These are phyloP conservation scores for Pseudomyrmex flavicornis DNA, from an alignment of 1,140 invertebrate genomes.

Conservation along the genomic window DNA sequence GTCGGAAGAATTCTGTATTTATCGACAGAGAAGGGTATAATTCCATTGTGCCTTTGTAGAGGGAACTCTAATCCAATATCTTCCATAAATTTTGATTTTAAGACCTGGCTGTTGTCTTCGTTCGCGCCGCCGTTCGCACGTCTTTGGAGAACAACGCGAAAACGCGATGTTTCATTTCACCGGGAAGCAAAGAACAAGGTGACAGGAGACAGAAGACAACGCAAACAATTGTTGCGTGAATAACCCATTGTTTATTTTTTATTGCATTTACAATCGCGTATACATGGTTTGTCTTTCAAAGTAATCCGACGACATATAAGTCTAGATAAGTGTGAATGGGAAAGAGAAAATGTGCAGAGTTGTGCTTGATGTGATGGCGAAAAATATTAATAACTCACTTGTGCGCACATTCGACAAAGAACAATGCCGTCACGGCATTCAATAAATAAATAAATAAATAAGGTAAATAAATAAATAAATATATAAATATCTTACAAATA, in stretches of 20 bases:
- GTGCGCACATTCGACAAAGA: not conserved
- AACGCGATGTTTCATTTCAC: too few species aligned
- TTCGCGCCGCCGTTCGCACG: not conserved
- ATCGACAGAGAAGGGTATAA: constrained; percentile 35
- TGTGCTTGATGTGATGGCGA: not conserved
- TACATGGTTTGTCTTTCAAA: constrained; percentile 24
- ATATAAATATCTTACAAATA: constrained; percentile 30
- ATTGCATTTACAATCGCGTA: constrained; percentile 45
- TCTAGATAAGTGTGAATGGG: not conserved
- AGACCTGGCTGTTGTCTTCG: not conserved
- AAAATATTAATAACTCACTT: not conserved
- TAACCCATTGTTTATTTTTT: constrained; percentile 47
- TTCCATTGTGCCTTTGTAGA: constrained; percentile 22
- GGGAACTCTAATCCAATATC: constrained; percentile 39
- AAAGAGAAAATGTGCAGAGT: constrained; percentile 1
- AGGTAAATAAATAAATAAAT: constrained; percentile 27
- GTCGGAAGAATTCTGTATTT: constrained; percentile 15
- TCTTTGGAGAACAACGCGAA: too few species aligned
- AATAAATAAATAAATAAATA: constrained; percentile 39
- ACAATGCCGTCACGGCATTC: not conserved
- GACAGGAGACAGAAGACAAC: not conserved
- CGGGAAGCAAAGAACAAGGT: not conserved
- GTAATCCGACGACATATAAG: constrained; percentile 26
- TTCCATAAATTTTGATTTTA: not conserved
- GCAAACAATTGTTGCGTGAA: constrained; percentile 16